phyloP scores from a whole-genome alignment of 2,113 vertebrate genomes.

The Hystrix brachyura region DNA sequence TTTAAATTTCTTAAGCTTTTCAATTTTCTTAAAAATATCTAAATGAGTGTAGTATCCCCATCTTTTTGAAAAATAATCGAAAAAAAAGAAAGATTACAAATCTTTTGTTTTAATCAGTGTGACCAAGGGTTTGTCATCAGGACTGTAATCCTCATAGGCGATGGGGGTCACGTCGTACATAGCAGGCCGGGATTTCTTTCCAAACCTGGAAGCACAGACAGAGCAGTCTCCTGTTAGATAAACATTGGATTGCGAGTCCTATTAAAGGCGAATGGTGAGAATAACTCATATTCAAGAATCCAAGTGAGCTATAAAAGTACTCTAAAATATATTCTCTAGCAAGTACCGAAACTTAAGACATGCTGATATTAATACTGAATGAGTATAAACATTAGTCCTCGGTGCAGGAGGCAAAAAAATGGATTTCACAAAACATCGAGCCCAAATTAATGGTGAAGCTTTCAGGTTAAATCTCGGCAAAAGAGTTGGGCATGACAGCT shows the following conservation, averaged over 20 bases:
- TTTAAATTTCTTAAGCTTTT: slow-evolving; percentile 90
- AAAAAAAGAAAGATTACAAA: slow-evolving; percentile 94
- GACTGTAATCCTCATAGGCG: slow-evolving; percentile 98
- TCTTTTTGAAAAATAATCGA: slow-evolving; percentile 91
- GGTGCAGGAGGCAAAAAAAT: background rate
- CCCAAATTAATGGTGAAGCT: background rate
- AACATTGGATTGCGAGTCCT: background rate
- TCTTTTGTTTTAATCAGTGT: slow-evolving; percentile 99
- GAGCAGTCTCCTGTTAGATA: slow-evolving; percentile 65
- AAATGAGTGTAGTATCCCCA: slow-evolving; percentile 90
- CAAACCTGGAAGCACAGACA: slow-evolving; percentile 92
- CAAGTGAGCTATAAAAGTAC: slow-evolving; percentile 1
- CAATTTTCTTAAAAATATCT: slow-evolving; percentile 92
- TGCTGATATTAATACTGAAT: background rate
- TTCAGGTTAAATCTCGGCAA: slow-evolving; percentile 31
- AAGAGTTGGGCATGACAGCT: background rate
- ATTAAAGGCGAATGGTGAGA: background rate
- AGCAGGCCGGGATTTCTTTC: slow-evolving; percentile 97
- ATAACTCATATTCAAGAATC: slow-evolving; percentile 23
- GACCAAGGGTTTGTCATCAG: slow-evolving; percentile 98
- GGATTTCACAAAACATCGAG: background rate
- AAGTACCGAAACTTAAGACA: slow-evolving; percentile 30
- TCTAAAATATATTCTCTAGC: background rate
- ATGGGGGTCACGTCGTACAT: slow-evolving; percentile 99
- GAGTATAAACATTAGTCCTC: slow-evolving; percentile 23